A percentile compares a stretch with the other conserved stretches of the same genome.
phyloP scores from a whole-genome alignment of 2,888 invertebrate species.

The Cylloceria caligata region DNA sequence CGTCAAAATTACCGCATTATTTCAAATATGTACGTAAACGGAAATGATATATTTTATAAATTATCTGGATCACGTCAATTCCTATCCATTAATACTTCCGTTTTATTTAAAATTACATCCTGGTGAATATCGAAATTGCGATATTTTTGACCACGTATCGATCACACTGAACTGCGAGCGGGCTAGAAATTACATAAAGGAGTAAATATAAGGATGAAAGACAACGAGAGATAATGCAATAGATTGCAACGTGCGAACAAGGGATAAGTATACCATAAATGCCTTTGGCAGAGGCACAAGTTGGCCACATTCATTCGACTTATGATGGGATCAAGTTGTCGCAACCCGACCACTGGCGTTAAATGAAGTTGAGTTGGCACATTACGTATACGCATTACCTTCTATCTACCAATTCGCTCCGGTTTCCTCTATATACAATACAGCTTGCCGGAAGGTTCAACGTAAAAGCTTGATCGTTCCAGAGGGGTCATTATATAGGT shows the following conservation, averaged over 20 bases:
- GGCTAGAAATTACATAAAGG: background rate
- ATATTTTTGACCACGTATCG: too few relatives aligned
- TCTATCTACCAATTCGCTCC: too few relatives aligned
- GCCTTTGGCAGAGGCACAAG: background rate
- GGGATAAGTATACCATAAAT: background rate
- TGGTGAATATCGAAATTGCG: background rate
- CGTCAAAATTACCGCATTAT: background rate
- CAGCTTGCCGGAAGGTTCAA: background rate
- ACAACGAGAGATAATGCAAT: background rate
- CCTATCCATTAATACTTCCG: background rate
- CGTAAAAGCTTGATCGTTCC: slow-evolving; percentile 6
- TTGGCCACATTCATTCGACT: background rate
- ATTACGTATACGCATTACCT: too few relatives aligned
- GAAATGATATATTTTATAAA: background rate
- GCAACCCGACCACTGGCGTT: background rate
- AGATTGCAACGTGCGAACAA: background rate
- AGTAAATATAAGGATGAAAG: background rate
- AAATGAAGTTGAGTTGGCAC: too few relatives aligned
- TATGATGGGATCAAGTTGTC: background rate
- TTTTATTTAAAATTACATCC: background rate
- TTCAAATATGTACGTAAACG: background rate
- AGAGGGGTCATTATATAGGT: slow-evolving; percentile 12
- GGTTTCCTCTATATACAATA: background rate
- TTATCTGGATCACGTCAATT: too few relatives aligned
- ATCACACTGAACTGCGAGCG: background rate